A percentile compares a stretch with the other conserved stretches of the same genome.
These are phyloP conservation scores for Pseudotriccus pelzelni DNA, from an alignment of 2,797 vertebrate genomes.

Conservation along the genomic window DNA sequence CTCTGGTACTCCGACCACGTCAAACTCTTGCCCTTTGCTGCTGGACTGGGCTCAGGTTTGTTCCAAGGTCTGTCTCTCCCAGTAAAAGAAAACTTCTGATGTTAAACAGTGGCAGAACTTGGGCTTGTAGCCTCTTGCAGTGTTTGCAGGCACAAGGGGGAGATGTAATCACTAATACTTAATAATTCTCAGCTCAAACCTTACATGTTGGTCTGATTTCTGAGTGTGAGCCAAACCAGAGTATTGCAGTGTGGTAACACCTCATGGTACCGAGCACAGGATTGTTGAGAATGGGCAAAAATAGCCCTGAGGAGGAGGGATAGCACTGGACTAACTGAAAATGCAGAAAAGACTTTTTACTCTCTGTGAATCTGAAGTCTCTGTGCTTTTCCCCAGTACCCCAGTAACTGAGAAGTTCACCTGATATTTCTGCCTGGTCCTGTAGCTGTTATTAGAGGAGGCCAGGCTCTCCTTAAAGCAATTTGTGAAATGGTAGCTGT, in stretches of 20 bases:
- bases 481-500: constrained; percentile 69
- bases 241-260: background rate
- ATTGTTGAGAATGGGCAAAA: background rate
- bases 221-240: background rate
- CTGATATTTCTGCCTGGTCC: constrained; percentile 35
- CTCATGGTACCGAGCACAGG: fast-evolving
- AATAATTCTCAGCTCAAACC: background rate
- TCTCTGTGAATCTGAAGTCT: background rate
- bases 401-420: constrained; percentile 24
- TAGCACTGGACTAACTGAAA: background rate
- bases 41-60: background rate
- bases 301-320: background rate
- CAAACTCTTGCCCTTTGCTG: background rate
- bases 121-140: background rate
- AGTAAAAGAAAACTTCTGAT: background rate
- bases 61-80: background rate
- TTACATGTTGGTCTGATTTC: background rate
- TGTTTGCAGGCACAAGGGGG: constrained; percentile 26
- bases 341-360: background rate
- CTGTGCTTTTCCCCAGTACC: background rate
- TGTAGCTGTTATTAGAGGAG: constrained; percentile 42
- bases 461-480: constrained; percentile 63
- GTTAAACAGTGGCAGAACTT: background rate
- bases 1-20: fast-evolving
- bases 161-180: background rate